Evolutionary conservation across 1,140 invertebrate genomes (phyloP).

Genomic region (Lepidurus packardi): DNA sequence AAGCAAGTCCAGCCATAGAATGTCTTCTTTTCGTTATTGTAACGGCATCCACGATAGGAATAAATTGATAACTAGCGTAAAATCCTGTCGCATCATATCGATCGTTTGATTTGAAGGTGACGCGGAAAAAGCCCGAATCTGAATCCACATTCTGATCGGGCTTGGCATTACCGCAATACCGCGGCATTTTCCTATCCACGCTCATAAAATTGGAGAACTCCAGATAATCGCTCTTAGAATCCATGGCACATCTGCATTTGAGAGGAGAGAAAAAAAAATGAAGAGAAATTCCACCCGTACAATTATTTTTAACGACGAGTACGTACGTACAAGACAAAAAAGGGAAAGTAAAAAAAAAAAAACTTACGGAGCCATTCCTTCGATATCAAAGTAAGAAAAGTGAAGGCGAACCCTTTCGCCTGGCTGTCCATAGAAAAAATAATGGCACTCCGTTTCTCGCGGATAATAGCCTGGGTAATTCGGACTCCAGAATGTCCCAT

Average conservation of each 20-base stretch:
- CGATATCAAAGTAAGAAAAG: conserved; percentile 85
- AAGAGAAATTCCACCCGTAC: background rate
- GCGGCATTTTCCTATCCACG: conserved; percentile 72
- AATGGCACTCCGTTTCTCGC: conserved; percentile 86
- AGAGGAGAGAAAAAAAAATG: conserved; percentile 34
- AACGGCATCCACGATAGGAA: conserved; percentile 36
- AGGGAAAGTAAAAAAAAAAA: conserved; percentile 3
- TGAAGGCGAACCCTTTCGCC: conserved; percentile 77
- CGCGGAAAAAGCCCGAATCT: conserved; percentile 85
- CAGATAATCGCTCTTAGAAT: conserved; percentile 84
- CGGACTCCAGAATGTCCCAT: conserved; percentile 80
- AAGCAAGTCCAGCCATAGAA: background rate
- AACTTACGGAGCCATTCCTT: conserved; percentile 81
- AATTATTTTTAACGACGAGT: background rate
- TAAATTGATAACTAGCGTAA: conserved; percentile 80
- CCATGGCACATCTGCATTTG: conserved; percentile 67
- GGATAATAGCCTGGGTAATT: conserved; percentile 91
- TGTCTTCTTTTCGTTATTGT: conserved; percentile 31
- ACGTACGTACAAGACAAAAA: background rate
- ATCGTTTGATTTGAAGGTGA: conserved; percentile 89
- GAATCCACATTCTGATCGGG: conserved; percentile 70
- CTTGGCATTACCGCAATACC: conserved; percentile 76
- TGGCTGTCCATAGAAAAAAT: conserved; percentile 78
- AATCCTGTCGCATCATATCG: conserved; percentile 88
- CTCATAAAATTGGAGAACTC: conserved; percentile 82